These are phyloP conservation scores for Pao palembangensis DNA, from an alignment of 2,113 vertebrate genomes.

Conservation along the genomic window DNA sequence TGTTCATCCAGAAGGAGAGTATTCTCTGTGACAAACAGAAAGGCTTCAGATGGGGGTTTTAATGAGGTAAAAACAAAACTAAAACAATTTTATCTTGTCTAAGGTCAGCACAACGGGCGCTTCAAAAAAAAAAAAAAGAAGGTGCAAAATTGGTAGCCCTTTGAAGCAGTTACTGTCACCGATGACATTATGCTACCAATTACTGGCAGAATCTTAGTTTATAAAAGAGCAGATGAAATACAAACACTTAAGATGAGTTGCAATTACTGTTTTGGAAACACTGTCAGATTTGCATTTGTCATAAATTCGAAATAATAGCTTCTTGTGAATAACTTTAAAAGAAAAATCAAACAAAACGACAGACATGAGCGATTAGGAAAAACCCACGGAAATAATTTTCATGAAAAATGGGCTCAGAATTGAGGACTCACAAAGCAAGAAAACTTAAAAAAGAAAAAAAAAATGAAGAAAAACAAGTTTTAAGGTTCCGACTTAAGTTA, in stretches of 20 bases:
- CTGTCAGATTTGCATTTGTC: neutral
- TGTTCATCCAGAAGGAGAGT: too few species aligned
- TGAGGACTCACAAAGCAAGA: conserved; percentile 20
- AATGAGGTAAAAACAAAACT: too few species aligned
- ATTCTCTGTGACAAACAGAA: too few species aligned
- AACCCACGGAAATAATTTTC: conserved; percentile 6
- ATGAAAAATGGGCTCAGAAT: conserved; percentile 6
- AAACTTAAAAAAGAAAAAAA: conserved; percentile 24
- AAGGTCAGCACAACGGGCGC: too few species aligned
- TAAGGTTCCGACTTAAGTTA: conserved; percentile 28
- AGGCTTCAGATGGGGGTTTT: too few species aligned
- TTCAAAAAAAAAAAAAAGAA: too few species aligned
- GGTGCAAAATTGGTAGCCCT: too few species aligned
- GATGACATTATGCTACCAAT: conserved; percentile 2
- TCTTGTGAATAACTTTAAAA: neutral
- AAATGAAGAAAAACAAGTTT: conserved; percentile 8
- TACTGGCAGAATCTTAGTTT: neutral
- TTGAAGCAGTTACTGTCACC: too few species aligned
- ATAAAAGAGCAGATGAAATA: neutral
- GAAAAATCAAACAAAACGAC: neutral
- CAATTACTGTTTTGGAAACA: neutral
- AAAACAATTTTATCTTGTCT: too few species aligned
- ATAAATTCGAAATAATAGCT: neutral
- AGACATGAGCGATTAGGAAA: conserved; percentile 15
- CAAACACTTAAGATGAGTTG: too few species aligned